Evolutionary conservation across 1,140 invertebrate species (phyloP).

Genomic region (Lycorma delicatula): DNA sequence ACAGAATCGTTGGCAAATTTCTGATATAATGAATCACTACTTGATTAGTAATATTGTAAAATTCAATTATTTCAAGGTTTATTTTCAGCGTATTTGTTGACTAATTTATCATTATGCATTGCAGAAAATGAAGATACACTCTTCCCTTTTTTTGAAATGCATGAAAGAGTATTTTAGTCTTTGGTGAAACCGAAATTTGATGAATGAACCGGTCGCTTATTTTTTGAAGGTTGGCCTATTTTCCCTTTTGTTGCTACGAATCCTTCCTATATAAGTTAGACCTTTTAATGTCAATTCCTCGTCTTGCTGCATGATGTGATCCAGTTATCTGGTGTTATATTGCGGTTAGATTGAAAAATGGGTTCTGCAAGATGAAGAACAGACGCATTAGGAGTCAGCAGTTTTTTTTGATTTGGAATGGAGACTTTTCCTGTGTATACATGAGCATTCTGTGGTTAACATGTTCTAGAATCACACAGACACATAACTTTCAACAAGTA

Average conservation of each 20-base stretch:
- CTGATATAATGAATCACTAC: no score
- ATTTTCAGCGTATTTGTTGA: constrained; percentile 21
- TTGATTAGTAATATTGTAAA: constrained; percentile 33
- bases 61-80: constrained; percentile 29
- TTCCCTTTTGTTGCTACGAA: constrained; percentile 39
- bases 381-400: background rate
- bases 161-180: constrained; percentile 17
- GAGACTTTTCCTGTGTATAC: constrained; percentile 9
- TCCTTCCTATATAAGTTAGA: constrained; percentile 38
- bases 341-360: constrained; percentile 31
- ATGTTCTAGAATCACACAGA: no score
- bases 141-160: constrained; percentile 23
- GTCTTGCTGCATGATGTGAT: constrained; percentile 36
- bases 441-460: constrained; percentile 13
- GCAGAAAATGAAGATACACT: no score
- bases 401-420: constrained; percentile 6
- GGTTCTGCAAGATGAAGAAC: constrained; percentile 14
- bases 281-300: constrained; percentile 29
- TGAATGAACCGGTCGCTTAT: background rate
- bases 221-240: constrained; percentile 33
- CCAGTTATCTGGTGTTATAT: constrained; percentile 38
- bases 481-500: background rate
- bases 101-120: constrained; percentile 30
- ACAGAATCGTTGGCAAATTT: constrained; percentile 25
- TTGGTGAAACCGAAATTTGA: constrained; percentile 19